Base-by-base conservation (phyloP, 2,797 vertebrate genomes). In the Chelmon rostratus region DNA sequence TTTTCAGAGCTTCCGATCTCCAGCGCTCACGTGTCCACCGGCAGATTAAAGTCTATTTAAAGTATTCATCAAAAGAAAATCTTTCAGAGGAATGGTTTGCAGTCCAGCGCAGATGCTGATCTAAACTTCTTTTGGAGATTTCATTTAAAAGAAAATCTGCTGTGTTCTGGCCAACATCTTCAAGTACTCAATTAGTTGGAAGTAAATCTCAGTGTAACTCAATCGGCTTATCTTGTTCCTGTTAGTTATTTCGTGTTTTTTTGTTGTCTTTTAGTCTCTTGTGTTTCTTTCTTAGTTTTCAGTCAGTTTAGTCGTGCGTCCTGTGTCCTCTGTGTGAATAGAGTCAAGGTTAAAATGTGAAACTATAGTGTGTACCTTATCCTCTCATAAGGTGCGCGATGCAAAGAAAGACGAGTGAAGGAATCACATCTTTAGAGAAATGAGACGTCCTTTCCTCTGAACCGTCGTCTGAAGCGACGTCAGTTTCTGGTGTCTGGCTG, bases 11-110 rank as follows among this genome's bases (percentile, higher is more conserved):
- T 23, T 62, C 46, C 59, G 54, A 53, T 78, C 54, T 72, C n/a
- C 33, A 62, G 67, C 0, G 4, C 31, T 62, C 47, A 40, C 44
- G 2, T 54, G 50, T 64, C 46, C 15, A 12, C 28, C 2, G 4
- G 25, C 66, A 37, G 50, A 54, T 70, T 47, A 65, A 53, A 57
- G 56, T 70, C 42, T 68, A 15, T 70, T 86, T 77, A 59, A 79
- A 82, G 57, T 15, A 31, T 19, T 53, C 58, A 47, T 72, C 52
- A 80, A 28, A 68, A 47, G 28, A 8, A 46, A 31, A 19, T 56
- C 23, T 57, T 64, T 50, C 5, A 44, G 46, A 33, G 23, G 15
- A 58, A 64, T 15, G 21, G 21, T 7, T 21, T 12, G 38, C 28
- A 35, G 54, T 38, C 37, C 1, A 3, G 13, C 18, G 5, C 37